Conservation (phyloP, 2,888 invertebrate species). For the Digitonthophagus gazella region DNA sequence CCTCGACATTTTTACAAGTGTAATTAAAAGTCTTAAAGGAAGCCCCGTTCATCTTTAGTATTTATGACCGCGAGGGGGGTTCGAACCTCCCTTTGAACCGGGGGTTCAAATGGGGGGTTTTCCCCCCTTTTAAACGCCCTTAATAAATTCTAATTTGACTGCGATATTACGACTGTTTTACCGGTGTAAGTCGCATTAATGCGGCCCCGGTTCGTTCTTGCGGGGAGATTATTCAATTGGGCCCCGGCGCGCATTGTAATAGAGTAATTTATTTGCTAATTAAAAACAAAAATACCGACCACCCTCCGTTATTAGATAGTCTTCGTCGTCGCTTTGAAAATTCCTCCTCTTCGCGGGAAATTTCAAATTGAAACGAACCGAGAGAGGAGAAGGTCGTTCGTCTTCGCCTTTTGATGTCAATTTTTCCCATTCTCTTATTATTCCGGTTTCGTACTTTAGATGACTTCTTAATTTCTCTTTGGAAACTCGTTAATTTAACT, state of each 20-base stretch:
- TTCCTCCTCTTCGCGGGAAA: neutral
- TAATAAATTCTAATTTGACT: slow-evolving; percentile 16
- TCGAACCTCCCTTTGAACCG: neutral
- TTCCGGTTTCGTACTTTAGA: slow-evolving; percentile 45
- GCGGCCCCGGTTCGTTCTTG: slow-evolving; percentile 6
- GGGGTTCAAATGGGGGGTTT: slow-evolving; percentile 2
- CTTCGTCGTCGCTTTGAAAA: neutral
- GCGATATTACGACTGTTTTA: slow-evolving; percentile 16
- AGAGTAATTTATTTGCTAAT: slow-evolving; percentile 30
- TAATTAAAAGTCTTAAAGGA: slow-evolving; percentile 16
- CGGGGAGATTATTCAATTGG: slow-evolving; percentile 27
- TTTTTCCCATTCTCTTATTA: slow-evolving; percentile 35
- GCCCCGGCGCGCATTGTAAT: slow-evolving; percentile 25
- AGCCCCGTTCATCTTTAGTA: slow-evolving; percentile 7
- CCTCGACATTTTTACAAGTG: slow-evolving; percentile 7
- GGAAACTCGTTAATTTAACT: too few species aligned
- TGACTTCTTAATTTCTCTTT: slow-evolving; percentile 47
- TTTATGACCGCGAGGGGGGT: slow-evolving; percentile 7
- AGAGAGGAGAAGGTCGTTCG: too few species aligned
- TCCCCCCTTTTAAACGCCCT: slow-evolving; percentile 10
- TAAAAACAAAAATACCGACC: slow-evolving; percentile 28
- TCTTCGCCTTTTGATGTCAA: slow-evolving; percentile 9
- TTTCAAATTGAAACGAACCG: slow-evolving; percentile 13
- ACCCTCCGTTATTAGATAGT: neutral
- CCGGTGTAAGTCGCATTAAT: slow-evolving; percentile 9